phyloP scores from a whole-genome alignment of 2,113 vertebrate species.

The Microcebus lehilahytsara region DNA sequence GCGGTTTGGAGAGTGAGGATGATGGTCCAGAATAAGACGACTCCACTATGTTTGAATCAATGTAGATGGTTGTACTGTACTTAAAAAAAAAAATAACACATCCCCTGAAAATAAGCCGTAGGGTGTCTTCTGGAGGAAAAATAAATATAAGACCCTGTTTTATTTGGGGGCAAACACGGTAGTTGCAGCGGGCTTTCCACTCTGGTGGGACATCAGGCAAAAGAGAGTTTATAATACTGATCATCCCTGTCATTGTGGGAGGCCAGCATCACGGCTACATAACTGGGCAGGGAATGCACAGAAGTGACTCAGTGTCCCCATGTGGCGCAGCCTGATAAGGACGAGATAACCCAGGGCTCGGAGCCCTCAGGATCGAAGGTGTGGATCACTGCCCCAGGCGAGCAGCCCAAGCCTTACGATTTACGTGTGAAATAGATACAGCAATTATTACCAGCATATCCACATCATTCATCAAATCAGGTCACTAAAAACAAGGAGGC shows the following conservation, averaged over 20 bases:
- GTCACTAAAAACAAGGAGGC: neutral
- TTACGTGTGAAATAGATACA: neutral
- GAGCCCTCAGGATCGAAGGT: too few relatives aligned
- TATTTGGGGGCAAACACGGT: too few relatives aligned
- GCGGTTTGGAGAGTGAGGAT: too few relatives aligned
- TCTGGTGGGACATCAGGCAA: neutral
- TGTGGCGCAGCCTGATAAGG: neutral
- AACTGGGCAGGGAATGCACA: too few relatives aligned
- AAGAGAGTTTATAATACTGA: neutral
- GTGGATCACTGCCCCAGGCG: neutral
- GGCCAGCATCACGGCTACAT: too few relatives aligned
- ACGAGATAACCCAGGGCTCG: neutral
- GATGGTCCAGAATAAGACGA: too few relatives aligned
- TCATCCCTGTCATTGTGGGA: neutral
- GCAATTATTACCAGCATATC: neutral
- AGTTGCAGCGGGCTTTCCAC: neutral
- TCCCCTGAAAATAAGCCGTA: too few relatives aligned
- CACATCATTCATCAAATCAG: neutral
- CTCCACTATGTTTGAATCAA: too few relatives aligned
- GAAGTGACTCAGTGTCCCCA: neutral
- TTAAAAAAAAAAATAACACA: too few relatives aligned
- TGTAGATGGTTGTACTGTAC: too few relatives aligned
- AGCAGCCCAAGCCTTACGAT: neutral
- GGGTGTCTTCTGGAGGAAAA: too few relatives aligned
- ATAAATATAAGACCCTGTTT: too few relatives aligned